These are phyloP conservation scores for Atrichornis clamosus DNA, from an alignment of 2,113 vertebrate species.

Conservation along the genomic window DNA sequence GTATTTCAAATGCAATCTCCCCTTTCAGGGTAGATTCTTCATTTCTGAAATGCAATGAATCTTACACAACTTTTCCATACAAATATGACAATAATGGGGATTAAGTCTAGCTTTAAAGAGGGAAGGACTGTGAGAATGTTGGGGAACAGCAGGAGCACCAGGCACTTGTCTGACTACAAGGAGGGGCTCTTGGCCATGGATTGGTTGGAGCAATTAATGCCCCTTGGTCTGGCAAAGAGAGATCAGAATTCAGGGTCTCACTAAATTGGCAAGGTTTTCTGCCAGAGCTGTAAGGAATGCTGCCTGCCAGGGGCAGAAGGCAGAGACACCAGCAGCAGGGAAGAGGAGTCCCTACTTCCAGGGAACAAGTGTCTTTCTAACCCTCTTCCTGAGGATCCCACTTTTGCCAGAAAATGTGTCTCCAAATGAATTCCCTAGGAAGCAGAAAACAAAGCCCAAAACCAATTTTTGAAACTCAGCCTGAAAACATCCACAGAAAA, in stretches of 20 bases:
- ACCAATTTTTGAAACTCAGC: not conserved
- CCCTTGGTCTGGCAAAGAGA: not conserved
- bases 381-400: not conserved
- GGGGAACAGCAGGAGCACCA: not conserved
- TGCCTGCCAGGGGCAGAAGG: not conserved
- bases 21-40: not conserved
- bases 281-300: not conserved
- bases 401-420: not conserved
- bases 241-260: not conserved
- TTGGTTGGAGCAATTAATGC: not conserved
- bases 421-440: not conserved
- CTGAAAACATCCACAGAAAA: not conserved
- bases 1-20: slow-evolving; percentile 20
- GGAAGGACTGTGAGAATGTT: not conserved
- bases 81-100: not conserved
- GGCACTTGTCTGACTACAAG: not conserved
- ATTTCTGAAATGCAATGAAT: not conserved
- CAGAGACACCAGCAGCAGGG: not conserved
- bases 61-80: not conserved
- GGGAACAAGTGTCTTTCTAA: not conserved
- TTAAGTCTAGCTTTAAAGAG: not conserved
- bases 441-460: not conserved
- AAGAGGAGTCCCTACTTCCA: not conserved
- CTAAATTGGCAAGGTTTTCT: not conserved
- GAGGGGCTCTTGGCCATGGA: not conserved